Evolutionary conservation across 2,797 vertebrate genomes (phyloP), one percentile per base, ranked within the genome.

Genomic region (Cottoperca gobio): DNA sequence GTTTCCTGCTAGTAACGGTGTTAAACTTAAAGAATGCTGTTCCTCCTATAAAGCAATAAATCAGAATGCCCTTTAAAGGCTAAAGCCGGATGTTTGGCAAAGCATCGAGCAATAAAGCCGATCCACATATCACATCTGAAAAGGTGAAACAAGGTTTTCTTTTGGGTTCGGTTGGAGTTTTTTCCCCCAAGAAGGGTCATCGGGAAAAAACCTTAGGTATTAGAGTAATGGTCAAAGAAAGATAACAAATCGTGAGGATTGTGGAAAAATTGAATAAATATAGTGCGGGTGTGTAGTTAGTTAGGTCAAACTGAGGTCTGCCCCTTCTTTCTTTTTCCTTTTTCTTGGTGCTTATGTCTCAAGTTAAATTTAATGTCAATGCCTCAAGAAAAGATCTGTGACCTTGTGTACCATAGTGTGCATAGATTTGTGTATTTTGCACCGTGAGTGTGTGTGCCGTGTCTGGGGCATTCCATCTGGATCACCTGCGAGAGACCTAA

Each of bases 401-500:
- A 69, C 79, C 45, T 69, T 17, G 64, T 37, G 50, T 42, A 54
- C 8, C 21, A 37, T 8, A 50, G 16, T 60, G 69, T 57, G 23
- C 10, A 14, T 12, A 21, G 48, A 8, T 50, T 2, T 75, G 39
- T 85, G 39, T 53, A 8, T 58, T 49, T 48, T 39, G 2, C 1
- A 24, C 13, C 74, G 31, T 35, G n/a, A 55, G 53, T 52, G 63
- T 68, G 33, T 42, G 43, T 72, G 62, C 19, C 2, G 9, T 73
- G 46, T 70, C 12, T 50, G n/a, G 4, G 39, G 16, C 46, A 57
- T 35, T 49, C 52, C 42, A 59, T 70, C 23, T 69, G 39, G 60
- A 68, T 79, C 63, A 70, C 70, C 54, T 70, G 57, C 57, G 24
- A 55, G 40, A 60, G 57, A 63, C 14, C 67, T 28, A 70, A 80